Base-by-base conservation (phyloP, 2,888 invertebrate species). In the Morinoia aosen region DNA sequence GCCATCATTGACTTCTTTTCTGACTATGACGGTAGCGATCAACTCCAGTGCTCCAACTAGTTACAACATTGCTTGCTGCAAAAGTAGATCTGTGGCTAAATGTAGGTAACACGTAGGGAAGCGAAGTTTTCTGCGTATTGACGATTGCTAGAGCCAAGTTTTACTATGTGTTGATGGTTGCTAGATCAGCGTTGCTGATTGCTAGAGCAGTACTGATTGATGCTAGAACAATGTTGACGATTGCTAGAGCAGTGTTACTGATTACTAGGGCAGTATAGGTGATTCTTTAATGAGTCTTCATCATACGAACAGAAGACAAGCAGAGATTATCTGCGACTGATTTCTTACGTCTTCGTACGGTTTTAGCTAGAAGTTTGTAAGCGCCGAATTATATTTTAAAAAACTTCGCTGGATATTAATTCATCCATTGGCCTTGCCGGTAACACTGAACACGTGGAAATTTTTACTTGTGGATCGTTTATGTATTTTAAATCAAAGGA, bases 1-100 rank as follows among this genome's bases (percentile, higher is more conserved):
- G 98, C 98, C 97, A 98, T 98, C 97, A 97, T 98, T n/a, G 95
- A 96, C n/a, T 96, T 91, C 91, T 91, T 57, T 33, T 91, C 90
- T 8, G 19, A 48, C 90, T 90, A 39, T 11, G 91, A 48, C 91
- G 10, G 7, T 10, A 57, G 91, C 39, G 57, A 64, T 64, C 5
- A 5, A 5, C 25, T 64, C 5, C 64, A 64, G 25, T 64, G 64
- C 25, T 64, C 64, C 10, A 58, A 58, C 64, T 64, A 64, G 5
- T 19, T 12, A 64, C 5, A 19, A 12, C 64, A 64, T 64, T 64
- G 25, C 64, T 64, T 12, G 64, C 11, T 19, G 64, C 12, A 64
- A 64, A n/a, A n/a, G n/a, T n/a, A n/a, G n/a, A n/a, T n/a, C n/a
- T n/a, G n/a, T n/a, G n/a, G n/a, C n/a, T n/a, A n/a, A n/a, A n/a